Conservation (phyloP, 2,888 invertebrate species). For the Eustalomyia histrio region DNA sequence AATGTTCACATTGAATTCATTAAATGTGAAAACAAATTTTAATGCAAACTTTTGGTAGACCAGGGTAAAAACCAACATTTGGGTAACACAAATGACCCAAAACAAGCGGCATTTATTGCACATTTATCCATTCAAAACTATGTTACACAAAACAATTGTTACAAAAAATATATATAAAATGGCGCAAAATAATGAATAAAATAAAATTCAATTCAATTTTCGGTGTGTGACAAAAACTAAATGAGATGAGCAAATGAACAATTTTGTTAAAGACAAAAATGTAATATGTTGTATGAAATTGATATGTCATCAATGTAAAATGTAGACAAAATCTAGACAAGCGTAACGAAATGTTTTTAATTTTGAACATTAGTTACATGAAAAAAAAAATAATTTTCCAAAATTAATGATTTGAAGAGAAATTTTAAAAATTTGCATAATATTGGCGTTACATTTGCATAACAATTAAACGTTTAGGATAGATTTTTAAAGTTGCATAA, state of each 20-base stretch:
- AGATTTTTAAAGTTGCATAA: no score
- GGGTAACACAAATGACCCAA: slow-evolving; percentile 65
- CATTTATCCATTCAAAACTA: slow-evolving; percentile 18
- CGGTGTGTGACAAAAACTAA: slow-evolving; percentile 29
- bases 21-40: slow-evolving; percentile 26
- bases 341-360: slow-evolving; percentile 55
- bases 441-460: not conserved
- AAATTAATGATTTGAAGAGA: not conserved
- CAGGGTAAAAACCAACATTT: slow-evolving; percentile 64
- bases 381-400: not conserved
- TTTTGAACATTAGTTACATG: not conserved
- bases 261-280: slow-evolving; percentile 6
- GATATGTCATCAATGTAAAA: slow-evolving; percentile 34
- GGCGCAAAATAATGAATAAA: slow-evolving; percentile 61
- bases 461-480: no score
- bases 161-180: slow-evolving; percentile 47
- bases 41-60: slow-evolving; percentile 62
- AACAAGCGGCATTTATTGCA: slow-evolving; percentile 60
- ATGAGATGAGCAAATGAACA: slow-evolving; percentile 46
- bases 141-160: slow-evolving; percentile 29
- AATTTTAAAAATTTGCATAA: not conserved
- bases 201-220: slow-evolving; percentile 31
- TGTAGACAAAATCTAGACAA: slow-evolving; percentile 48
- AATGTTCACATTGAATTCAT: slow-evolving; percentile 48
- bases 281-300: slow-evolving; percentile 34